Percentiles rank a stretch among this genome's conserved stretches.
phyloP scores from a whole-genome alignment of 1,140 invertebrate genomes.

The Cydia pomonella region DNA sequence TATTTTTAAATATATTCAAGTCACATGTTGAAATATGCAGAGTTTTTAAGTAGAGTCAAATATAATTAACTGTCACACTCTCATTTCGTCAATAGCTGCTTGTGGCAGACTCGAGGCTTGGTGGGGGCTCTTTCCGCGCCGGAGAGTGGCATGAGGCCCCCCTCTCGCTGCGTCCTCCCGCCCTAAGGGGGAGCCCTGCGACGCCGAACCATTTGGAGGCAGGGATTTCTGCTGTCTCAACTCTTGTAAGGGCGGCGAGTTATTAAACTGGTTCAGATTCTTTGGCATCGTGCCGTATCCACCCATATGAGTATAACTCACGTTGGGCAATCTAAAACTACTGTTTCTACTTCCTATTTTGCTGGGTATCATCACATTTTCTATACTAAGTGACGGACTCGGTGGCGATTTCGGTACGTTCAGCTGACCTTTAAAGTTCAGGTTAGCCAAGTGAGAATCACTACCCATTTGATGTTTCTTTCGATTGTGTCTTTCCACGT shows the following conservation, averaged over 20 bases:
- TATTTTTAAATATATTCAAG: constrained; percentile 44
- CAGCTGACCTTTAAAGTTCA: constrained; percentile 78
- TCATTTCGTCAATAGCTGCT: constrained; percentile 90
- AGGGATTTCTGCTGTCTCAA: constrained; percentile 69
- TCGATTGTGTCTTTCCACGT: constrained; percentile 86
- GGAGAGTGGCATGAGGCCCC: constrained; percentile 70
- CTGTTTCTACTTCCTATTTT: constrained; percentile 73
- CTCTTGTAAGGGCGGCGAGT: constrained; percentile 74
- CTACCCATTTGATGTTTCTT: constrained; percentile 68
- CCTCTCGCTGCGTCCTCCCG: constrained; percentile 56
- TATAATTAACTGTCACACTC: constrained; percentile 86
- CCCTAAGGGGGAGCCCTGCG: constrained; percentile 55
- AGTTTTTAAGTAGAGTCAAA: constrained; percentile 49
- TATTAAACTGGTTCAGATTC: constrained; percentile 75
- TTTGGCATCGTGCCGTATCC: constrained; percentile 77
- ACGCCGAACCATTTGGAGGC: constrained; percentile 69
- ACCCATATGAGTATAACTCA: constrained; percentile 70
- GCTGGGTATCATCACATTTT: constrained; percentile 77
- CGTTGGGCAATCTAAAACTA: constrained; percentile 70
- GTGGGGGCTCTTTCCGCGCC: constrained; percentile 64
- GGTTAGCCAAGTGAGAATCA: constrained; percentile 66
- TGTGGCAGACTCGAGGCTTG: constrained; percentile 82
- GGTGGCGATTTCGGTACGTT: constrained; percentile 72
- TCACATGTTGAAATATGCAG: constrained; percentile 42
- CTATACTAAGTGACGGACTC: constrained; percentile 75